Base-by-base conservation (phyloP, 30 jellyfish, hydroid and myxozoan genomes). In the Mastigias papua region DNA sequence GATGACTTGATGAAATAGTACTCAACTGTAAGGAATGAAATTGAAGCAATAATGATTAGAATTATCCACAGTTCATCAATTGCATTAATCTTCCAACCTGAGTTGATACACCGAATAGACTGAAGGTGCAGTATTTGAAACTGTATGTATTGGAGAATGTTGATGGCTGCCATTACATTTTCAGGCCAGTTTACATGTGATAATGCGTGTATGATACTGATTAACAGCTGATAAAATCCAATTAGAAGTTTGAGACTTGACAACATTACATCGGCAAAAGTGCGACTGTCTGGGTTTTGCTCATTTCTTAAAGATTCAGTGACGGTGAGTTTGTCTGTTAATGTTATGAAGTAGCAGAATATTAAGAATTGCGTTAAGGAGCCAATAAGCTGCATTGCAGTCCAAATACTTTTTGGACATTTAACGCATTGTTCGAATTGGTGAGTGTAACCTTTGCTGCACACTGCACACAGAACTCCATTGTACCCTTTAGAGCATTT, bases 191-290 rank as follows among this genome's bases (percentile, higher is more conserved):
- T 51, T 34, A 86, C 46, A 64, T 34, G 13, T 15, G 58, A 27
- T 22, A 50, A 64, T 7, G 86, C 83, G 27, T 29, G 65, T 26
- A 86, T 17, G 22, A 64, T 48, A 8, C 73, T 19, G 10, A 25
- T 51, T 50, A 86, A 64, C 9, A 65, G 68, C 75, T 86, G 95
- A 35, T 86, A 86, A 62, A 86, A 86, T 17, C 89, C 89, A 22
- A 86, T 33, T 63, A 86, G 26, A 22, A 86, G 74, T 34, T 86
- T 86, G 49, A 86, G 48, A 46, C 80, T 42, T 30, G 95, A 86
- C 26, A 86, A 19, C n/a, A 87, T 31, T 16, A 78, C 48, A 37
- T 87, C 96, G 0, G 91, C 96, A 76, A 87, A 35, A 19, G 96
- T 63, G 15, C 92, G 70, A 5, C 49, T 21, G 3, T 60, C 2